Percentiles rank a stretch among this genome's conserved stretches.
Conservation (phyloP, 2,797 vertebrate species). For the Xiphorhynchus erythropygius region DNA sequence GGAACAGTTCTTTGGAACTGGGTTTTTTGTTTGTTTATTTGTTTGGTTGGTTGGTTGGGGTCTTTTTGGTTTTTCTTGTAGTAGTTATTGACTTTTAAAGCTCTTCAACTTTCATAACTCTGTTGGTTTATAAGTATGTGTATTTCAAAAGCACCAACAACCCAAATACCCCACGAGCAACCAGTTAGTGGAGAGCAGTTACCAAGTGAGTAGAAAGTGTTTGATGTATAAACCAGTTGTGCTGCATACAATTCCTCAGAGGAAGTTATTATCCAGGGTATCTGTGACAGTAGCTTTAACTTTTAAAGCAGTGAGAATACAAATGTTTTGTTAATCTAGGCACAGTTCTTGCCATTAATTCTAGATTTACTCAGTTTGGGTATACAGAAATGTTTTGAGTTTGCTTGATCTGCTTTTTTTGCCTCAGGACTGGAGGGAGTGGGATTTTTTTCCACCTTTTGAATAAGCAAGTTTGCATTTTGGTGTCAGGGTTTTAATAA, state of each 20-base stretch:
- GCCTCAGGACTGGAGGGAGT: background rate
- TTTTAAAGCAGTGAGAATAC: background rate
- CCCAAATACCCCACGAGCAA: background rate
- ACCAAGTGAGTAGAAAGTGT: background rate
- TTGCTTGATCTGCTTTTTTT: background rate
- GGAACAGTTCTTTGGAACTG: background rate
- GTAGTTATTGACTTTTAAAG: background rate
- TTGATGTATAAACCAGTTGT: background rate
- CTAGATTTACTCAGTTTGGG: background rate
- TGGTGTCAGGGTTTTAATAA: background rate
- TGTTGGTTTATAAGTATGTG: background rate
- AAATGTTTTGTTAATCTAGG: background rate
- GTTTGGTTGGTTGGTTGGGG: no score
- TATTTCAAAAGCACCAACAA: background rate
- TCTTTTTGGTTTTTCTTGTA: background rate
- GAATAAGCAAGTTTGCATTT: background rate
- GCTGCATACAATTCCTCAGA: background rate
- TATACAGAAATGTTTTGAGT: background rate
- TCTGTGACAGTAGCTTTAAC: background rate
- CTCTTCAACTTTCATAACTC: background rate
- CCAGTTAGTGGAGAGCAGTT: background rate
- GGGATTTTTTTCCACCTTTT: accelerated
- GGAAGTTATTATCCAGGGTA: background rate
- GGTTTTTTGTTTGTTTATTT: no score
- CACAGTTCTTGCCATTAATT: background rate